Conservation (phyloP, 2,113 vertebrate genomes). For the Cyphomyrus discorhynchus region DNA sequence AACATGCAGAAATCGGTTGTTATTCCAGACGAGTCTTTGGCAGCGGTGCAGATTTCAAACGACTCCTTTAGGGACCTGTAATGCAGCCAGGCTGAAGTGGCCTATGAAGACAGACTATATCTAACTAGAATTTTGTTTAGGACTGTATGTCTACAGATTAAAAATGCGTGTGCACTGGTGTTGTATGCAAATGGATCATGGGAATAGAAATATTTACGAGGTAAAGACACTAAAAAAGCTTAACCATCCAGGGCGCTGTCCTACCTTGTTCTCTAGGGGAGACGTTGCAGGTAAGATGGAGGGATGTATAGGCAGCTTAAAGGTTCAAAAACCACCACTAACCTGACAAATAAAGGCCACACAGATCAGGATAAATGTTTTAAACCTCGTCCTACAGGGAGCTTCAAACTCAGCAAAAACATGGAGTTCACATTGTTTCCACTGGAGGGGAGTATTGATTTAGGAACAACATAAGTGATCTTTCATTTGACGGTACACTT, state of each 20-base stretch:
- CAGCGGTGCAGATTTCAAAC: background rate
- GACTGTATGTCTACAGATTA: background rate
- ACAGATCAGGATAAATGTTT: background rate
- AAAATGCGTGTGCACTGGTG: background rate
- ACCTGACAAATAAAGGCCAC: background rate
- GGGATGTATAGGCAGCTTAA: background rate
- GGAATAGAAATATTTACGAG: background rate
- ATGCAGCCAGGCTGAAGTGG: background rate
- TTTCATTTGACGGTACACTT: background rate
- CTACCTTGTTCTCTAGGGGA: background rate
- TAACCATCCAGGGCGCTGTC: background rate
- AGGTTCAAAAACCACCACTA: background rate
- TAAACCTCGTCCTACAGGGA: background rate
- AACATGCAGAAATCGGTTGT: background rate
- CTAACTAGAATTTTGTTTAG: background rate
- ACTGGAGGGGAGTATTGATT: slow-evolving; percentile 57
- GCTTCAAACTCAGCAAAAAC: background rate
- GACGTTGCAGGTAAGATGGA: background rate
- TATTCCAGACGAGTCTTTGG: background rate
- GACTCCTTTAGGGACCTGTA: background rate
- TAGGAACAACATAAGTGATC: slow-evolving; percentile 10
- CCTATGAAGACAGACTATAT: background rate
- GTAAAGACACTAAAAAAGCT: background rate
- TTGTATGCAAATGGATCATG: background rate
- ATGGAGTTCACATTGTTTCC: slow-evolving; percentile 42